Conservation (phyloP, 1,140 invertebrate genomes). For the Camponotus floridanus region DNA sequence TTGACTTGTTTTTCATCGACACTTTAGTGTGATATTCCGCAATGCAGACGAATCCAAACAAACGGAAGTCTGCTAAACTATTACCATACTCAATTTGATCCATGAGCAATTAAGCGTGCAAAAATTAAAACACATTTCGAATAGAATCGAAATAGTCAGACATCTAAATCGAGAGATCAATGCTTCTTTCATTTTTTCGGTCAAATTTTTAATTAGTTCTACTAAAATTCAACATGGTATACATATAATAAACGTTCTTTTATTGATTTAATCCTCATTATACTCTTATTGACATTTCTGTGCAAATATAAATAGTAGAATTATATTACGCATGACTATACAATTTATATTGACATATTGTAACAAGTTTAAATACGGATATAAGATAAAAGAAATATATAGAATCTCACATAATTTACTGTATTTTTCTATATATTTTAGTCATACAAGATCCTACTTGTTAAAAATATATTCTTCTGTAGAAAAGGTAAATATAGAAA, state of each 20-base stretch:
- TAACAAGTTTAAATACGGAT: background rate
- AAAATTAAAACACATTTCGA: constrained; percentile 5
- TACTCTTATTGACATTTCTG: background rate
- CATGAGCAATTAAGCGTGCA: background rate
- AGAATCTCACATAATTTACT: background rate
- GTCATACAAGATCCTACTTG: background rate
- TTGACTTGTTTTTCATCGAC: constrained; percentile 22
- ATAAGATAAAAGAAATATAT: background rate
- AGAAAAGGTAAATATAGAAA: background rate
- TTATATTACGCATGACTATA: background rate
- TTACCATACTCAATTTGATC: background rate
- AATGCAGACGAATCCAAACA: constrained; percentile 3
- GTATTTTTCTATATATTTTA: background rate
- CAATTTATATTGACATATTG: background rate
- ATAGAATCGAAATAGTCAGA: background rate
- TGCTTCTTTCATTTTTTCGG: constrained; percentile 2
- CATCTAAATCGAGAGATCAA: background rate
- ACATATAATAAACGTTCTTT: background rate
- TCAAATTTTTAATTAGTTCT: constrained; percentile 20
- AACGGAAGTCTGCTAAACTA: background rate
- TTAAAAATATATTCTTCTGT: background rate
- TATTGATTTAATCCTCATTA: background rate
- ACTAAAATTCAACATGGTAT: background rate
- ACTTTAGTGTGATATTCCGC: constrained; percentile 7
- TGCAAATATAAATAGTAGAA: background rate